These are phyloP conservation scores for Perca flavescens DNA, from an alignment of 2,113 vertebrate genomes.

Conservation along the genomic window DNA sequence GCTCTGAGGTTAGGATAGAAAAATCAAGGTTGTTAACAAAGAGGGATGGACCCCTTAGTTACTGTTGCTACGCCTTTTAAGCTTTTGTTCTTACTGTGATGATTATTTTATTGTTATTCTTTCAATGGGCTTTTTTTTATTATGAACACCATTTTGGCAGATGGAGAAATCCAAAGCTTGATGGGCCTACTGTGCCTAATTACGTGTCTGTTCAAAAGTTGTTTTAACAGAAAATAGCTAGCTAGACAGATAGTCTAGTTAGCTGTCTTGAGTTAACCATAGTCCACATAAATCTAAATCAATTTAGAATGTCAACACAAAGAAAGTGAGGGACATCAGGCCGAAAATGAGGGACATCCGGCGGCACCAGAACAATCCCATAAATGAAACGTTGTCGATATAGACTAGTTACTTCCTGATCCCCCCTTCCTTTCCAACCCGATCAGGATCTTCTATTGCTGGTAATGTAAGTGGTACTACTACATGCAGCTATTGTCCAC, in stretches of 20 bases:
- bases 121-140: no score
- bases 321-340: no score
- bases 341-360: no score
- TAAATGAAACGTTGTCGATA: no score
- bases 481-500: not conserved
- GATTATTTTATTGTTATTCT: no score
- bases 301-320: no score
- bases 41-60: slow-evolving; percentile 1
- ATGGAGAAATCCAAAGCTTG: not conserved
- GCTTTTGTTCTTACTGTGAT: not conserved
- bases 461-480: not conserved
- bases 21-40: not conserved
- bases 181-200: not conserved
- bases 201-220: not conserved
- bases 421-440: not conserved
- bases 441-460: not conserved
- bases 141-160: no score
- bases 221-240: no score
- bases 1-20: not conserved
- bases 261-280: no score
- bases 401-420: not conserved
- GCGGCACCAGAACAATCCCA: no score
- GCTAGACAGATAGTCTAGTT: no score
- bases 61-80: slow-evolving; percentile 5
- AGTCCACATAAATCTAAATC: no score